A percentile compares a stretch with the other conserved stretches of the same genome.
phyloP scores from a whole-genome alignment of 1,140 invertebrate species.

The Cyclina sinensis region DNA sequence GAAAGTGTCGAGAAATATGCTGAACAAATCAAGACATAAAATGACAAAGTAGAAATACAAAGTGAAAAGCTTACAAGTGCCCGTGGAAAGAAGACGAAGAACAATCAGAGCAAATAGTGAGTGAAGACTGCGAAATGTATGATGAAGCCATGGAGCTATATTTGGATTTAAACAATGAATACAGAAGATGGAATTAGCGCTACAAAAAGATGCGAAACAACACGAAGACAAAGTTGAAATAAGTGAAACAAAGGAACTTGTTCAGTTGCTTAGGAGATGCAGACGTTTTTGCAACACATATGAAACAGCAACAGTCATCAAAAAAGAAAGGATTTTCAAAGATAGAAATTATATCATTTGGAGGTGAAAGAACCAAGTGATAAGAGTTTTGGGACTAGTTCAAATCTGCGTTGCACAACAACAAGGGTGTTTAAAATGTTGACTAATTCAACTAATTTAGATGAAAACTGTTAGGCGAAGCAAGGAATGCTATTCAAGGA shows the following conservation, averaged over 20 bases:
- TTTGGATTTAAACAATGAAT: background rate
- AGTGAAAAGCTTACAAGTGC: background rate
- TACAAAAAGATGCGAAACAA: background rate
- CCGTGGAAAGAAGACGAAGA: background rate
- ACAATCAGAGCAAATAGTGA: background rate
- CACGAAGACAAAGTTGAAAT: background rate
- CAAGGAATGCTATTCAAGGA: background rate
- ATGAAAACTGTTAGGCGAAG: constrained; percentile 6
- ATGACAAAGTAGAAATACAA: background rate
- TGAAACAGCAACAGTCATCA: background rate
- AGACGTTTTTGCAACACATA: background rate
- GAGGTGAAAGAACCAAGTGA: background rate
- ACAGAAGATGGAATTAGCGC: background rate
- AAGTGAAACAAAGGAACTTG: background rate
- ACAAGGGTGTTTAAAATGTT: background rate
- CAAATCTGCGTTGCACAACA: background rate
- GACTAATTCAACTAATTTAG: constrained; percentile 13
- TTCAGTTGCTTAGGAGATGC: background rate
- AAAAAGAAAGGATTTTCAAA: background rate
- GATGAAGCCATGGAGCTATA: background rate
- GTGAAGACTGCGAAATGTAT: background rate
- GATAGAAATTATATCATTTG: background rate
- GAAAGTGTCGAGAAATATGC: background rate
- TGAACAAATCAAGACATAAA: too few species aligned
- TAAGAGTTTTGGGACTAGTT: constrained; percentile 6